Conservation (phyloP, 2,113 vertebrate genomes). For the Microtus oregoni region DNA sequence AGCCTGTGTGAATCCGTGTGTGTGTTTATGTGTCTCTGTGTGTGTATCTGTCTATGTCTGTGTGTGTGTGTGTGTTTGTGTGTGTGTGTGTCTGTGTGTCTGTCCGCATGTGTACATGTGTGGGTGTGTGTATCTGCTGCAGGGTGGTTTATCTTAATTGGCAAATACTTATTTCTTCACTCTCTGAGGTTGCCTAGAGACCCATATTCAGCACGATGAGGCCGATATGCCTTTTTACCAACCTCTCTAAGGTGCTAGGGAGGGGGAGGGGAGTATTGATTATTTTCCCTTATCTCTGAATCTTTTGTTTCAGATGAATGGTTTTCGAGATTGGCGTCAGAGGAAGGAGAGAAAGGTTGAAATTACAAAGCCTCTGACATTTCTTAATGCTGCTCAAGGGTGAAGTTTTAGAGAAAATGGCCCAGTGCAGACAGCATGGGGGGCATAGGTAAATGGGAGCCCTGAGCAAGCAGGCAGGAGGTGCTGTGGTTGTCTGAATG, state of each 20-base stretch:
- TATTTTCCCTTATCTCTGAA: slow-evolving; percentile 36
- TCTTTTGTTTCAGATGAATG: slow-evolving; percentile 51
- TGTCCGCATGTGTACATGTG: not conserved
- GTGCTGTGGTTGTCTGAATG: not conserved
- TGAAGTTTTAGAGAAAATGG: not conserved
- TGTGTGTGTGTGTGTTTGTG: not conserved
- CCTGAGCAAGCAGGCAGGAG: not conserved
- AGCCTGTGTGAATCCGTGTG: not conserved
- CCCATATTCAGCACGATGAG: not conserved
- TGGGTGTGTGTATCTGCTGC: not conserved
- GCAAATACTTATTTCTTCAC: not conserved
- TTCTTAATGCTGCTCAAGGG: not conserved
- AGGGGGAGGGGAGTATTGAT: not conserved
- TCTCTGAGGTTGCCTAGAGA: not conserved
- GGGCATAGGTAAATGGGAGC: not conserved
- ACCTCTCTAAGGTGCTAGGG: not conserved
- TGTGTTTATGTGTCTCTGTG: too few species aligned
- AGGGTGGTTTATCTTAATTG: not conserved
- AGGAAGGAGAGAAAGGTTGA: not conserved
- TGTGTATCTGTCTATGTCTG: too few species aligned
- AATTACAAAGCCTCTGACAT: not conserved
- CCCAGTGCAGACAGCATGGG: not conserved
- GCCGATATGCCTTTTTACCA: not conserved
- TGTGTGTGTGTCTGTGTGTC: not conserved
- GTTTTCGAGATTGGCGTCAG: slow-evolving; percentile 15